Conservation (phyloP, 2,797 vertebrate species). For the Propithecus perrieri region DNA sequence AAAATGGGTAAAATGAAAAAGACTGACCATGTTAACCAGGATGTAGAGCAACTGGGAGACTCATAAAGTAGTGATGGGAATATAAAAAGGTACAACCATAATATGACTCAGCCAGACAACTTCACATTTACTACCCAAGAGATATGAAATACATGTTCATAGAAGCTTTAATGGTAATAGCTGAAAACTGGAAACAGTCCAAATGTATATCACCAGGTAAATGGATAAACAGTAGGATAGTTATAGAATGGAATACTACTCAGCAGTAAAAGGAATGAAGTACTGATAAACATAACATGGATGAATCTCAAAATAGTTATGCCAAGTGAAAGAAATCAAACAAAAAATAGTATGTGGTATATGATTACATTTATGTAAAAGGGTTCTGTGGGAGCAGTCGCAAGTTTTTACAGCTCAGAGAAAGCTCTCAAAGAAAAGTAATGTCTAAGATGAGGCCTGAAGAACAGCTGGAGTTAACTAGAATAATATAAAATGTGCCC, state of each 20-base stretch:
- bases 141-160: not conserved
- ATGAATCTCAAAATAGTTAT: not conserved
- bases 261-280: not conserved
- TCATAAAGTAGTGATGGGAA: not conserved
- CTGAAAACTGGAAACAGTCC: not conserved
- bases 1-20: not conserved
- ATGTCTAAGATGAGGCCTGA: not conserved
- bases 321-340: not conserved
- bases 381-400: not conserved
- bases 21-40: not conserved
- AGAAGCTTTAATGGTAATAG: not conserved
- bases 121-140: not conserved
- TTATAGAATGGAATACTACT: not conserved
- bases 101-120: not conserved
- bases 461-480: not conserved
- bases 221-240: not conserved
- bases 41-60: not conserved
- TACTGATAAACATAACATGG: not conserved
- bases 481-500: not conserved
- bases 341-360: not conserved
- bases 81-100: not conserved
- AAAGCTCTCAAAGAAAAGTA: not conserved
- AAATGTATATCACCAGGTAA: not conserved
- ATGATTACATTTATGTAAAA: not conserved
- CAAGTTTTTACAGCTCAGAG: not conserved